Base-by-base conservation (phyloP, 2,113 vertebrate species). In the Brachirus orientalis region DNA sequence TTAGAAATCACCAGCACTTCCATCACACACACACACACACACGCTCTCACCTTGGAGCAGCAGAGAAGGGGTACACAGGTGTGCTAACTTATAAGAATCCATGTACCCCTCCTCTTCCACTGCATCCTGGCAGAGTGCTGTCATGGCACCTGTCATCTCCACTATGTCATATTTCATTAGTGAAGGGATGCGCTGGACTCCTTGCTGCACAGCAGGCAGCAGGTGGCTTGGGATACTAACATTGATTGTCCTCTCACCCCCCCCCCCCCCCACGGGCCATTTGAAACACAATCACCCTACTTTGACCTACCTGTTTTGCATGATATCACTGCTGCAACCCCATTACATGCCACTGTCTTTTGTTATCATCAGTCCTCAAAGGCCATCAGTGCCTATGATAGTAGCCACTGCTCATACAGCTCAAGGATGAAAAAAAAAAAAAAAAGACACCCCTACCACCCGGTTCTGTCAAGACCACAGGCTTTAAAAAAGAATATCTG, bases 101-200 rank as follows among this genome's bases (percentile, higher is more conserved):
- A 75, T 50, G 12, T 62, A 19, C 60, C 63, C 58, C 61, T 63
- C 63, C 76, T 40, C 55, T 43, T 73, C 72, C 80, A 48, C 77
- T 65, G 74, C 70, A 83, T 87, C 84, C 67, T 72, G 61, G 83
- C 82, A 83, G 68, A 79, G 67, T 74, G 72, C 86, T 81, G 86
- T 84, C 86, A 72, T 75, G 69, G 80, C 85, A 86, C 83, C 88
- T 91, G 90, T 91, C 91, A 92, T 88, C 86, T 86, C 71, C 53
- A 69, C 10, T 85, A 69, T 84, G 88, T 91, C 91, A 91, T 74
- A 86, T 86, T 89, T 91, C 88, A 91, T 92, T 90, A 88, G 80
- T 60, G 53, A 55, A 52, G 55, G 73, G 63, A 78, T 74, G 71
- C 38, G 28, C 69, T 37, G 79, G 85, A 80, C 71, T 75, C 63